Evolutionary conservation across 2,113 vertebrate genomes (phyloP), one percentile per base, ranked within the genome.

Genomic region (Scalopus aquaticus): DNA sequence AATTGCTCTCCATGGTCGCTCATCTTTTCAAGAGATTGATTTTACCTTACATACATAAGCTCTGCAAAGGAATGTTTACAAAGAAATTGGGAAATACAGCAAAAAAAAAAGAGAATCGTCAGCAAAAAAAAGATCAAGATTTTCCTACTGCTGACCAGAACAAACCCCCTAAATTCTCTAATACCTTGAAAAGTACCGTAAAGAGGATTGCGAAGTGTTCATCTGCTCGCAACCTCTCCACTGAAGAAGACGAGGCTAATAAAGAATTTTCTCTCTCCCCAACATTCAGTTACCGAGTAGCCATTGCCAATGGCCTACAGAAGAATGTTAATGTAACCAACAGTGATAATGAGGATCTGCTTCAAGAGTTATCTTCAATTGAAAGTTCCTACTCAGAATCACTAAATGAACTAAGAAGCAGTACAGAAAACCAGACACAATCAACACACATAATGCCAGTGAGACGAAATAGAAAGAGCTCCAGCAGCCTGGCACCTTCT

Each of bases 1-100:
- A 96, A 98, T 98, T 97, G 90, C 98, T 96, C 98, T 99, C 98
- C 98, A 99, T 99, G 99, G 99, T 99, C 99, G 99, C 99, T 99
- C 98, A 98, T 96, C 98, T 99, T 97, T 98, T 99, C 96, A 99
- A 99, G 98, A 99, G 98, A 97, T 98, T 99, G 95, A 98, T 98
- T 98, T 99, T 98, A 96, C 98, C 98, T 97, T 99, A 99, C 98
- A 98, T 99, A 98, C 97, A 98, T 98, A 99, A 99, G 99, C 99
- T 99, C 99, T 99, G 98, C 98, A 99, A 99, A 99, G 99, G 99
- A 99, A 99, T 99, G 99, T 99, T 99, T 99, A 99, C 99, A 99
- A 99, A 99, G 99, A 99, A 99, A 99, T 97, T 97, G 98, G 99
- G 98, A 97, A 99, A 99, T 98, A 99, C 98, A 98, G 99, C 98